Evolutionary conservation across 2,888 invertebrate genomes (phyloP).

Genomic region (Drosophila anomelani): DNA sequence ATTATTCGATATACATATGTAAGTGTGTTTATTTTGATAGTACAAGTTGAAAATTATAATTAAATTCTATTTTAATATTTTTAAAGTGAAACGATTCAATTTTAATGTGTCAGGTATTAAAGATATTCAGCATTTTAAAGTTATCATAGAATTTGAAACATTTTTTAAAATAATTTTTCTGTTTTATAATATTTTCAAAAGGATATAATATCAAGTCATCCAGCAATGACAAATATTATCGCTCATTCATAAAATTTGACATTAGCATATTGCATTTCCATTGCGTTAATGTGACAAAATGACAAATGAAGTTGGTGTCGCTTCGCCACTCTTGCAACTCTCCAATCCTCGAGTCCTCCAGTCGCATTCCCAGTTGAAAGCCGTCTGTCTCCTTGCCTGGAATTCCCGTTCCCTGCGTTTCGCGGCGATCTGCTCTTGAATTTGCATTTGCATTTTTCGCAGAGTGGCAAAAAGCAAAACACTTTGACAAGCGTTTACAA

Average conservation of each 20-base stretch:
- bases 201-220: conserved; percentile 57
- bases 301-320: conserved; percentile 78
- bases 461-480: conserved; percentile 69
- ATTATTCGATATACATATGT: too few species aligned
- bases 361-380: conserved; percentile 31
- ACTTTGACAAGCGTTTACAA: conserved; percentile 77
- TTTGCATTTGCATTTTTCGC: conserved; percentile 73
- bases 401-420: conserved; percentile 53
- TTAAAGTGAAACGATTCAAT: too few species aligned
- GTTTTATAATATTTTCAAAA: background rate
- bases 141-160: background rate
- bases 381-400: conserved; percentile 21
- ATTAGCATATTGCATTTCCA: conserved; percentile 82
- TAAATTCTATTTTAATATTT: background rate
- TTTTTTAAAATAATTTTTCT: background rate
- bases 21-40: too few species aligned
- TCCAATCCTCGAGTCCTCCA: conserved; percentile 1
- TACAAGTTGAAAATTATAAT: background rate
- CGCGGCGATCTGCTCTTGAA: conserved; percentile 56
- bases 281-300: conserved; percentile 83
- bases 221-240: conserved; percentile 67
- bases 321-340: conserved; percentile 3
- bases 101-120: background rate
- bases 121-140: too few species aligned
- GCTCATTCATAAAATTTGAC: conserved; percentile 77